Evolutionary conservation across 2,888 invertebrate species (phyloP).

Genomic region (Elmis aenea): DNA sequence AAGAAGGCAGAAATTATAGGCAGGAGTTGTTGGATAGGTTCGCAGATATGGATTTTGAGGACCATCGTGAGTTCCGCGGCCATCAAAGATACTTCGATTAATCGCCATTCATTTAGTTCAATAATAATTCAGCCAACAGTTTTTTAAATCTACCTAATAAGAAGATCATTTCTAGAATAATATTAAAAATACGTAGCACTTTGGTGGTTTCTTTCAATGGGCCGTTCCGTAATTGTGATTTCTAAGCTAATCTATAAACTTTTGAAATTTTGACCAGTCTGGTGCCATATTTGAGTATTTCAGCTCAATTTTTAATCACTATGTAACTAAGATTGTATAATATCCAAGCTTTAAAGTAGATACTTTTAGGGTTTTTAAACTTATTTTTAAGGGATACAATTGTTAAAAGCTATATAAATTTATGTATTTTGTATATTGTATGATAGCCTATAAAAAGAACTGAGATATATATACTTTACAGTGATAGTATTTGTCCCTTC

Average conservation of each 20-base stretch:
- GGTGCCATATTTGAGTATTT: conserved; percentile 48
- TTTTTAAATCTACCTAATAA: background rate
- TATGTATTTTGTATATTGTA: conserved; percentile 45
- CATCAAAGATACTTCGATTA: conserved; percentile 45
- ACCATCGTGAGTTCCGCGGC: conserved; percentile 40
- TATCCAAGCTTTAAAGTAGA: conserved; percentile 45
- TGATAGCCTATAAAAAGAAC: conserved; percentile 36
- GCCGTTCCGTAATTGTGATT: conserved; percentile 46
- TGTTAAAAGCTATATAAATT: conserved; percentile 36
- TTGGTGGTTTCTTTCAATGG: conserved; percentile 42
- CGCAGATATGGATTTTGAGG: conserved; percentile 44
- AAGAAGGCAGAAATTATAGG: conserved; percentile 44
- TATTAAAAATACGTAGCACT: conserved; percentile 20
- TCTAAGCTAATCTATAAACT: conserved; percentile 27
- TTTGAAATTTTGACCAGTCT: conserved; percentile 45
- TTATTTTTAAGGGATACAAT: conserved; percentile 35
- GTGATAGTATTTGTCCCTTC: conserved; percentile 29
- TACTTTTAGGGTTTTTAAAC: conserved; percentile 40
- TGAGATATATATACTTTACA: conserved; percentile 36
- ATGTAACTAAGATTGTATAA: conserved; percentile 29
- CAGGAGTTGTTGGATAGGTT: conserved; percentile 44
- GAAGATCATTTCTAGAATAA: too few relatives aligned
- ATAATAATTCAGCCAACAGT: background rate
- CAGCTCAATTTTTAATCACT: conserved; percentile 45
- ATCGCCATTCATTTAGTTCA: conserved; percentile 10